Evolutionary conservation across 2,888 invertebrate species (phyloP), one percentile per base, ranked within the genome.

Genomic region (Morpho helenor): DNA sequence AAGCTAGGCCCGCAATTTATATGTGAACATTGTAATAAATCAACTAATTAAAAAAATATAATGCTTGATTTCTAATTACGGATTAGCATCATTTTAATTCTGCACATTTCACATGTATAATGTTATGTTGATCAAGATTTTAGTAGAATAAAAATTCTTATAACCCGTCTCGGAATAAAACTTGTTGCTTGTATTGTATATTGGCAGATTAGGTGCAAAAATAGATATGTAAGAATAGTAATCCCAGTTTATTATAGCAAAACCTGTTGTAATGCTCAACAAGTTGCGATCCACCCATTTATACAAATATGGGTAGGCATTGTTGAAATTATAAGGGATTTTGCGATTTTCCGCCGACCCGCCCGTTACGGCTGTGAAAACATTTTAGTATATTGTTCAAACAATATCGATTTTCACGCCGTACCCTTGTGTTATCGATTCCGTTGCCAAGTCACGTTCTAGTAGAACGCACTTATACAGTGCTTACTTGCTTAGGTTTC

Each of bases 401-500:
- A 57, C 60, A 56, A 61, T 63, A 69, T 68, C 63, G 67, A 63
- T 68, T 68, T 65, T 63, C 56, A 45, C 53, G 44, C 49, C 56
- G 57, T 61, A 60, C 57, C 58, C 57, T 54, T 57, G 59, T 52
- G 58, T 49, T 63, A 77, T 79, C 75, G 78, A 77, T 78, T 74
- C 69, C 71, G 77, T 73, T 82, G 86, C 84, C 83, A 83, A 82
- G 85, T 80, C 84, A 84, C 84, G 82, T 83, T 74, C 74, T 60
- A 66, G 72, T 68, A 67, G 63, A n/a, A 7, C 42, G 9, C 45
- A 45, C 10, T 31, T 62, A 52, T 57, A 46, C 61, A 61, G 65
- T 61, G 62, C 62, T 16, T 16, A 16, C 16, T 16, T 16, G 16
- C 16, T 66, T 77, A 73, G 72, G 68, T 62, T 60, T 66, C 55